Percentiles rank a stretch among this genome's conserved stretches.
Conservation (phyloP, 2,113 vertebrate genomes). For the Empidonax traillii region DNA sequence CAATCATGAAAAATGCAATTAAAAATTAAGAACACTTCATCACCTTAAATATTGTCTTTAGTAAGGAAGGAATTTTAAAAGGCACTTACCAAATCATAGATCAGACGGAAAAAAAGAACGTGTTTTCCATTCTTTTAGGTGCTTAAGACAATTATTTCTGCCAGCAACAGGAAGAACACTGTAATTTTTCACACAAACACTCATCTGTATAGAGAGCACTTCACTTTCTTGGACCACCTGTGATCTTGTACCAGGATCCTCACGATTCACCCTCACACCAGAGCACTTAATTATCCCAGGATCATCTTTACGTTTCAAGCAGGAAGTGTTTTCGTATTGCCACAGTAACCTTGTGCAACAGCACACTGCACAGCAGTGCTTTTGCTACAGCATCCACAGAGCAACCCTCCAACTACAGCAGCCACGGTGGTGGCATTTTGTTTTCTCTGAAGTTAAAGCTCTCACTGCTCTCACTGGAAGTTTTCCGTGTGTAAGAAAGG, state of each 20-base stretch:
- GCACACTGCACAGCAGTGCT: not conserved
- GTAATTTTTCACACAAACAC: not conserved
- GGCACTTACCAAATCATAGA: slow-evolving; percentile 5
- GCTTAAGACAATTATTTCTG: slow-evolving; percentile 9
- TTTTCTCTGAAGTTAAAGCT: not conserved
- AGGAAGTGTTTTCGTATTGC: not conserved
- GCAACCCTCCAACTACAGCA: not conserved
- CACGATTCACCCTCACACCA: not conserved
- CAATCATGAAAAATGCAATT: not conserved
- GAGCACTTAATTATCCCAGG: not conserved
- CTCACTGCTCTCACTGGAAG: not conserved
- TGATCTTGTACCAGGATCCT: not conserved
- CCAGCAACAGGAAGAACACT: not conserved
- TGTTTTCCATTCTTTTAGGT: not conserved
- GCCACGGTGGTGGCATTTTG: not conserved
- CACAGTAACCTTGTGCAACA: not conserved
- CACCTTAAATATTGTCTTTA: not conserved
- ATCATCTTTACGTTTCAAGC: not conserved
- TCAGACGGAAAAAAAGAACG: not conserved
- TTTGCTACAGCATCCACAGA: not conserved
- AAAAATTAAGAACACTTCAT: not conserved
- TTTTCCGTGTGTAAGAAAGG: not conserved
- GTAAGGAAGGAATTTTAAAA: not conserved
- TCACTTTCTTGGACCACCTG: not conserved
- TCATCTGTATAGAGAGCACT: not conserved